These are phyloP conservation scores for Dicycla oo DNA, from an alignment of 2,888 invertebrate species.

Conservation along the genomic window DNA sequence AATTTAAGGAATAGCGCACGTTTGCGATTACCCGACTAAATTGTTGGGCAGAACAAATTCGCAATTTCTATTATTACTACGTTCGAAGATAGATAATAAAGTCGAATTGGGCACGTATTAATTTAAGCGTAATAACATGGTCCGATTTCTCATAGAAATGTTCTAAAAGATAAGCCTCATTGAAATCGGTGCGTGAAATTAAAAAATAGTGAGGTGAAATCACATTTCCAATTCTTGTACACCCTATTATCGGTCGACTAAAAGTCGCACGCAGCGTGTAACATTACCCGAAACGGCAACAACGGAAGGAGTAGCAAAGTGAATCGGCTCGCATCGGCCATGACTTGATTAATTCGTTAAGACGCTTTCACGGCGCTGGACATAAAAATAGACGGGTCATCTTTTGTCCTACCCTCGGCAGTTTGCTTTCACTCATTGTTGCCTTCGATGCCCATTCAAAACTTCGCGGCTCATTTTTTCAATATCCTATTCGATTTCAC, in stretches of 20 bases:
- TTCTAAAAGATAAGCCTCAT: constrained; percentile 13
- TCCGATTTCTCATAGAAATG: constrained; percentile 28
- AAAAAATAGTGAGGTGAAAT: constrained; percentile 33
- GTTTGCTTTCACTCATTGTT: constrained; percentile 82
- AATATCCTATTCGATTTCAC: constrained; percentile 47
- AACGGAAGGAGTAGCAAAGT: constrained; percentile 75
- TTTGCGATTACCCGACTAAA: constrained; percentile 68
- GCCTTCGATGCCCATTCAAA: constrained; percentile 60
- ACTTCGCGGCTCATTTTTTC: constrained; percentile 62
- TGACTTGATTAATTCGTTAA: constrained; percentile 83
- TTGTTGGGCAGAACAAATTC: constrained; percentile 62
- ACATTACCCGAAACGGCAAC: neutral
- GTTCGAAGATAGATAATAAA: constrained; percentile 50
- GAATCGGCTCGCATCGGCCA: constrained; percentile 74
- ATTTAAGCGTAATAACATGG: constrained; percentile 52
- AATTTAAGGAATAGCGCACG: constrained; percentile 64
- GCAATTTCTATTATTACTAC: constrained; percentile 60
- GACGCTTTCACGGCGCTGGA: constrained; percentile 76
- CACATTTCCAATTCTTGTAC: constrained; percentile 7
- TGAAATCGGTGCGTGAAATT: constrained; percentile 29
- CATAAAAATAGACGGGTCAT: constrained; percentile 79
- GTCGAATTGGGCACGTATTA: constrained; percentile 54
- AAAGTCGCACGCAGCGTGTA: constrained; percentile 18
- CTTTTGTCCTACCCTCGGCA: constrained; percentile 74
- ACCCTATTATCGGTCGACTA: neutral